Base-by-base conservation (phyloP, 64 coral and sea anemone species). In the Dendrophyllia cribrosa region DNA sequence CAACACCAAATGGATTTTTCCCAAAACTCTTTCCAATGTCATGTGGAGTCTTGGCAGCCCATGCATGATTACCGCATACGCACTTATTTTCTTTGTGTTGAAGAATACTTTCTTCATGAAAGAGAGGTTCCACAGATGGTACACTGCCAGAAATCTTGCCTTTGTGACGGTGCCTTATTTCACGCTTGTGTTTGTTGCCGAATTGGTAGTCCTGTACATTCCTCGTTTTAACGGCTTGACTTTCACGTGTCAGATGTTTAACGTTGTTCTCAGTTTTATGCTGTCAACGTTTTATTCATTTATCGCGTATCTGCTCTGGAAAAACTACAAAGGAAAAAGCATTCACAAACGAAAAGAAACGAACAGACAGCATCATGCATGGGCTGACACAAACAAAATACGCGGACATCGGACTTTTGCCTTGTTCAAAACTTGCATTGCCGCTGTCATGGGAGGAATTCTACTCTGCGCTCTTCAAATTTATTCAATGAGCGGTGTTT, bases 51-150 rank as follows among this genome's bases (percentile, higher is more conserved):
- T 94, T 3, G 92, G 78, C 1, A 78, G 84, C 51, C 92, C 92
- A 9, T 94, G 92, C 9, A 52, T 94, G 2, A 85, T 94, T 11
- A 94, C 92, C 11, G 87, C 86, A 0, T 94, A 89, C 68, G 47
- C 59, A 2, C 86, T 94, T 0, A 76, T 94, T 47, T 94, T 84
- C 71, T 61, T 89, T 7, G 88, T 94, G 17, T 82, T 94, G 13
- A 94, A 82, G 68, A 94, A 94, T 52, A 88, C 71, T 21, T 89
- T 94, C 48, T 25, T 94, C 13, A 45, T 94, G 49, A 89, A 78
- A 43, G 86, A 94, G 50, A 88, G 82, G 45, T 94, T 94, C 53
- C 77, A 89, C 60, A 89, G 62, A 7, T 94, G 92, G 92, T 94
- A 94, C 67, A 94, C 92, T 20, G 69, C 43, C 1, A 83, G 70